Base-by-base conservation (phyloP, 1,140 invertebrate species). In the Danaus melanippus region DNA sequence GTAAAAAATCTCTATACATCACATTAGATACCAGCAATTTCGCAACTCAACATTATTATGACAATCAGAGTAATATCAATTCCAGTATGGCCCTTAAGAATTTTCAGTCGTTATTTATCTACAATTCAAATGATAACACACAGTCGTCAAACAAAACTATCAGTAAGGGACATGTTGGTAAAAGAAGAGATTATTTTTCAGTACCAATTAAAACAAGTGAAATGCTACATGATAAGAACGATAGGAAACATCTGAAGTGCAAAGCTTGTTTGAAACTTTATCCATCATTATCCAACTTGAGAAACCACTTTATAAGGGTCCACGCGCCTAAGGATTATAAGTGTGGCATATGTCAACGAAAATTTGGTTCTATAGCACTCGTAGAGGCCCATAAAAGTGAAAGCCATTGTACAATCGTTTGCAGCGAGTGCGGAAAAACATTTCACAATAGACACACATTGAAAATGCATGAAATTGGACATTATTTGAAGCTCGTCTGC, bases 271-370 rank as follows among this genome's bases (percentile, higher is more conserved):
- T 68, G 9, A 78, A 72, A 54, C 46, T 53, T 8, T 81, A 70
- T 62, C 65, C 65, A n/a, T 66, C 65, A 9, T 42, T 73, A 21
- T 71, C 69, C 21, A 77, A 67, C 47, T 64, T 82, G 50, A 70
- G 74, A 11, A 78, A 70, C 42, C 82, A 85, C 60, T 84, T 53
- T 48, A 73, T 80, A n/a, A 69, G 80, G 54, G 69, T 80, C 0
- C 82, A 85, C 66, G 76, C 79, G 12, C 77, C 79, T 11, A 85
- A 85, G 60, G 58, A 51, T 2, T 74, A 63, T 47, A 68, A 71
- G 62, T 85, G 82, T 62, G 32, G 53, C 7, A 62, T 69, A 41
- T 85, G 82, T 46, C 49, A 67, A 17, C 71, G 66, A 60, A 76
- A 66, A 57, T 84, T 72, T 72, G 80, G 76, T 9, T 76, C 79